Evolutionary conservation across 2,888 invertebrate species (phyloP).

Genomic region (Drosophila engyochracea): DNA sequence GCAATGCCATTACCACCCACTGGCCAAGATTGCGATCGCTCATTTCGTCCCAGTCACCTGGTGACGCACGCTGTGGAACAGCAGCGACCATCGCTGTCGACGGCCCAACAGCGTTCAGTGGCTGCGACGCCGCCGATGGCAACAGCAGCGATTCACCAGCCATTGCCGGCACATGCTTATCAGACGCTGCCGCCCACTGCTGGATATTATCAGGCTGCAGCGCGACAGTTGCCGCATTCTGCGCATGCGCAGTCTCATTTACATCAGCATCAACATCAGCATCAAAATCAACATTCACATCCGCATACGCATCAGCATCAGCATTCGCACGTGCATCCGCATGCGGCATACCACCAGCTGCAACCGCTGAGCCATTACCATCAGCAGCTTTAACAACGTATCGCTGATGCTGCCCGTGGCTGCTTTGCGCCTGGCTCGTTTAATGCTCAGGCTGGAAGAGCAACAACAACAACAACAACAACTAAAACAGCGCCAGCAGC

Average conservation of each 20-base stretch:
- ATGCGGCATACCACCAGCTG: constrained; percentile 51
- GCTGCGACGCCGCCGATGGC: constrained; percentile 1
- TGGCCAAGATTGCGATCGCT: constrained; percentile 57
- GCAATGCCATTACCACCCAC: constrained; percentile 14
- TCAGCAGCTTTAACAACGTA: constrained; percentile 78
- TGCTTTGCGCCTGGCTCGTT: constrained; percentile 43
- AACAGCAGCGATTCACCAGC: constrained; percentile 25
- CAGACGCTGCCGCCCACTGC: constrained; percentile 51
- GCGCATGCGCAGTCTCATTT: constrained; percentile 47
- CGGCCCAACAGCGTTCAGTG: constrained; percentile 53
- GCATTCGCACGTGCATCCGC: constrained; percentile 44
- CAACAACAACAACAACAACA: constrained; percentile 16
- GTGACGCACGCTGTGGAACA: constrained; percentile 32
- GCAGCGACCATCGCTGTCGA: constrained; percentile 36
- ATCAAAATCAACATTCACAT: constrained; percentile 40
- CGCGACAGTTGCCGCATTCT: constrained; percentile 44
- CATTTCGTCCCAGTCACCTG: constrained; percentile 49
- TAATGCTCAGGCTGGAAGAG: constrained; percentile 15
- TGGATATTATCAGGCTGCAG: constrained; percentile 45
- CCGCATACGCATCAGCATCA: constrained; percentile 40
- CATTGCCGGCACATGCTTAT: constrained; percentile 44
- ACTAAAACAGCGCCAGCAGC: background rate
- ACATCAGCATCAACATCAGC: constrained; percentile 34
- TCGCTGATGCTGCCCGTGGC: constrained; percentile 39
- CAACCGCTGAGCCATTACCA: constrained; percentile 74